Conservation (phyloP, 2,888 invertebrate genomes). For the Pyrocoelia pectoralis region DNA sequence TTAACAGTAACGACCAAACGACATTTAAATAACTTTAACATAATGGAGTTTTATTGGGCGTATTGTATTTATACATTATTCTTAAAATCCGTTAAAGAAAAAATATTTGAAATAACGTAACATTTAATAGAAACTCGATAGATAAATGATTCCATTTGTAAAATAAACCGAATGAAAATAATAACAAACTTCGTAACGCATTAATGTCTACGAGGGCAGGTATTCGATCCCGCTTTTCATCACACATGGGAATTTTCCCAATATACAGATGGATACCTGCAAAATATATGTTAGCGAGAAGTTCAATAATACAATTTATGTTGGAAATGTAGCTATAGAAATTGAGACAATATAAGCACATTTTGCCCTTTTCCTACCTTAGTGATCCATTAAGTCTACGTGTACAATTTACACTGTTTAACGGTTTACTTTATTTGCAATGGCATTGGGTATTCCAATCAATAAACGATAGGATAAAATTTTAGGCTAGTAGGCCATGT, state of each 20-base stretch:
- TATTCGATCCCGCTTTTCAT: constrained; percentile 24
- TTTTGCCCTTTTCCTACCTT: not conserved
- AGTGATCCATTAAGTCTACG: no score
- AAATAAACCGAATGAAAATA: constrained; percentile 22
- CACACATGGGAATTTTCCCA: constrained; percentile 25
- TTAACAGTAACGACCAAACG: not conserved
- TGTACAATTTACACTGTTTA: no score
- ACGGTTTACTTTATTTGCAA: no score
- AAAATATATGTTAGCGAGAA: constrained; percentile 16
- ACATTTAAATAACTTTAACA: not conserved
- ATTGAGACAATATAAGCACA: not conserved
- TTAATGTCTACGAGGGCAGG: constrained; percentile 19
- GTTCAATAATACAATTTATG: constrained; percentile 22
- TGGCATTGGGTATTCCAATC: no score
- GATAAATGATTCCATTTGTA: constrained; percentile 8
- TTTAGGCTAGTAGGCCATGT: not conserved
- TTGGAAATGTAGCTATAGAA: constrained; percentile 3
- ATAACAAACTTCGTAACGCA: constrained; percentile 17
- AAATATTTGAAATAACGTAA: no score
- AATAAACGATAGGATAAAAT: not conserved
- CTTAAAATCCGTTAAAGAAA: no score
- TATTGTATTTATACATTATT: no score
- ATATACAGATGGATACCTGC: constrained; percentile 22
- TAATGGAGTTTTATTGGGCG: not conserved
- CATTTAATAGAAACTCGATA: not conserved